Percentiles rank a stretch among this genome's conserved stretches.
Evolutionary conservation across 2,797 vertebrate species (phyloP).

Genomic region (Uromys caudimaculatus): DNA sequence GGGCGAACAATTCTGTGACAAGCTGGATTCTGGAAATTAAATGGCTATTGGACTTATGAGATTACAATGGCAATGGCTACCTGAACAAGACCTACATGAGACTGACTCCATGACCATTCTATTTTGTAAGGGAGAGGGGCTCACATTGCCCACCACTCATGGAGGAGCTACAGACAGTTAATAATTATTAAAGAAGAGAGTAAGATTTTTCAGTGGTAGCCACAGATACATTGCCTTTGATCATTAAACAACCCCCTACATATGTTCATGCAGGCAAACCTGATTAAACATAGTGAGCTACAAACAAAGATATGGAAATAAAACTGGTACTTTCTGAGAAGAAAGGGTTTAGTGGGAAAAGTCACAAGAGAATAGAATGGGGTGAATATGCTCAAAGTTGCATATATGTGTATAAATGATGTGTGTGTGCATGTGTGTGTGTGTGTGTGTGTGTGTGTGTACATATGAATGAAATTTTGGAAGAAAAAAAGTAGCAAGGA

Average conservation of each 20-base stretch:
- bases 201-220: background rate
- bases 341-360: background rate
- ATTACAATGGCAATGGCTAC: background rate
- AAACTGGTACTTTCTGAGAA: too few relatives aligned
- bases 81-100: background rate
- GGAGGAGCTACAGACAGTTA: background rate
- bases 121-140: background rate
- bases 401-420: background rate
- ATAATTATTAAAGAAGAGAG: background rate
- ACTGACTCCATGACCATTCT: background rate
- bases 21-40: background rate
- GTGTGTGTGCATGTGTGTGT: too few relatives aligned
- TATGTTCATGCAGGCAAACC: background rate
- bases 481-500: too few relatives aligned
- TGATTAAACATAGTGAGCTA: background rate
- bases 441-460: too few relatives aligned
- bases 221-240: background rate
- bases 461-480: background rate
- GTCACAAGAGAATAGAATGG: background rate
- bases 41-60: background rate
- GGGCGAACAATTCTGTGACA: background rate
- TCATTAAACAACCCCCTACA: background rate
- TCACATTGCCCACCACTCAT: background rate
- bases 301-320: background rate
- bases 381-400: background rate